These are phyloP conservation scores for Rhopilema esculentum DNA, from an alignment of 30 jellyfish, hydroid and myxozoan genomes.

Conservation along the genomic window DNA sequence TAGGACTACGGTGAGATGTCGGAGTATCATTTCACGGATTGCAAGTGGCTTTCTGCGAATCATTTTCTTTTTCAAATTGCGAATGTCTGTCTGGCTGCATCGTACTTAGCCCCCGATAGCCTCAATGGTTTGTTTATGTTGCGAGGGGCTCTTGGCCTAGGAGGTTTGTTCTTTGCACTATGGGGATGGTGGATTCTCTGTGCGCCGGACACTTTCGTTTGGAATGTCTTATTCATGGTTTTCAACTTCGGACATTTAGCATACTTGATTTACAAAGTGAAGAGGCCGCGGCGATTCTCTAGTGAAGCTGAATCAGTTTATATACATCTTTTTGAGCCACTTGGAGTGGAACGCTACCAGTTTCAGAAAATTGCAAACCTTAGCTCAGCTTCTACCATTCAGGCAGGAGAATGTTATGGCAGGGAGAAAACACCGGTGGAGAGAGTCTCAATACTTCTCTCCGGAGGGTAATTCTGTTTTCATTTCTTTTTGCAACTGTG, in stretches of 20 bases:
- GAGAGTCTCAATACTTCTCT: conserved; percentile 42
- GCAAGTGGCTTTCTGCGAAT: conserved; percentile 84
- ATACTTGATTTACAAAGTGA: conserved; percentile 54
- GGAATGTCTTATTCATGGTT: conserved; percentile 78
- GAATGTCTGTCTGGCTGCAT: conserved; percentile 69
- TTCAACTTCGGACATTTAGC: conserved; percentile 65
- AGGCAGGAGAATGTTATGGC: conserved; percentile 71
- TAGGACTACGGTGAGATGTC: neutral
- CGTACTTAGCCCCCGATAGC: conserved; percentile 76
- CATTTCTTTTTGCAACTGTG: too few species aligned
- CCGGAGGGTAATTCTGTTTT: conserved; percentile 73
- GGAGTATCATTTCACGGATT: conserved; percentile 39
- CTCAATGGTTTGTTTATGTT: conserved; percentile 75
- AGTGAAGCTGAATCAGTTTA: conserved; percentile 73
- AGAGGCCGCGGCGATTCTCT: conserved; percentile 73
- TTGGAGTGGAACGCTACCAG: conserved; percentile 87
- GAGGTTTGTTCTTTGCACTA: conserved; percentile 75
- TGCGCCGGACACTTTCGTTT: conserved; percentile 86
- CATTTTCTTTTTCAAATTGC: conserved; percentile 83
- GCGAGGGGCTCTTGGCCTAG: conserved; percentile 72
- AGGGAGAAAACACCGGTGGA: conserved; percentile 45
- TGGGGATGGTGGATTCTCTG: conserved; percentile 88
- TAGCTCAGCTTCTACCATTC: conserved; percentile 2
- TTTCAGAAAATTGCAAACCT: conserved; percentile 46
- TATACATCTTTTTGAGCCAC: conserved; percentile 69